Conservation (phyloP, 2,797 vertebrate genomes). For the Tauraco hartlaubi region DNA sequence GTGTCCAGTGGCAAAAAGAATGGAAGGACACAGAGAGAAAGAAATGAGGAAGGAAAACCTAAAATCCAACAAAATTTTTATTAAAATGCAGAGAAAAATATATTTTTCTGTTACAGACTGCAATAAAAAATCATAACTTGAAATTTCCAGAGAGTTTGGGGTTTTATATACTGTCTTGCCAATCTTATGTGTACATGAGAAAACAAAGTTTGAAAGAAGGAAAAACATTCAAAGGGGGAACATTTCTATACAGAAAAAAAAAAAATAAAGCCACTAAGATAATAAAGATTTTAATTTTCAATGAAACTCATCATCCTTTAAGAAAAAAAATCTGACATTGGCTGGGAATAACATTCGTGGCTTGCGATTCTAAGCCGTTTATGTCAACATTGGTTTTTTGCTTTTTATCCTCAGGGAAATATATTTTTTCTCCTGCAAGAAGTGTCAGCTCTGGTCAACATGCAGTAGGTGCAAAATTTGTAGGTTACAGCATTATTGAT, state of each 20-base stretch:
- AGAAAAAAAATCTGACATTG: not conserved
- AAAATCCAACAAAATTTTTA: not conserved
- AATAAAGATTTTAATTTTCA: not conserved
- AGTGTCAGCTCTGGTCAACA: constrained; percentile 21
- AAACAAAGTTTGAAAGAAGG: not conserved
- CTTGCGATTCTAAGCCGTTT: not conserved
- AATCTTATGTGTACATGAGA: not conserved
- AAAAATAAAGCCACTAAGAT: not conserved
- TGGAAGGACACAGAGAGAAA: not conserved
- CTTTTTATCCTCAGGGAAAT: constrained; percentile 1
- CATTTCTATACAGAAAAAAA: not conserved
- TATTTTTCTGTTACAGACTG: not conserved
- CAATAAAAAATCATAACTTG: not conserved
- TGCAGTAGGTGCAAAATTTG: constrained; percentile 7
- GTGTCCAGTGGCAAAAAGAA: not conserved
- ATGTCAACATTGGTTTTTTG: not conserved
- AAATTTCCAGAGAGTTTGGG: not conserved
- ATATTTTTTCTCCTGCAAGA: constrained; percentile 23
- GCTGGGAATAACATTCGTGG: not conserved
- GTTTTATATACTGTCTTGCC: not conserved
- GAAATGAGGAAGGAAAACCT: not conserved
- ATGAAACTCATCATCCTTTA: not conserved
- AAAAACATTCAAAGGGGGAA: not conserved
- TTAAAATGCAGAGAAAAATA: not conserved
- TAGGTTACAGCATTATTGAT: constrained; percentile 12